Percentiles rank a stretch among this genome's conserved stretches.
Evolutionary conservation across 2,113 vertebrate species (phyloP).

Genomic region (Cariama cristata): DNA sequence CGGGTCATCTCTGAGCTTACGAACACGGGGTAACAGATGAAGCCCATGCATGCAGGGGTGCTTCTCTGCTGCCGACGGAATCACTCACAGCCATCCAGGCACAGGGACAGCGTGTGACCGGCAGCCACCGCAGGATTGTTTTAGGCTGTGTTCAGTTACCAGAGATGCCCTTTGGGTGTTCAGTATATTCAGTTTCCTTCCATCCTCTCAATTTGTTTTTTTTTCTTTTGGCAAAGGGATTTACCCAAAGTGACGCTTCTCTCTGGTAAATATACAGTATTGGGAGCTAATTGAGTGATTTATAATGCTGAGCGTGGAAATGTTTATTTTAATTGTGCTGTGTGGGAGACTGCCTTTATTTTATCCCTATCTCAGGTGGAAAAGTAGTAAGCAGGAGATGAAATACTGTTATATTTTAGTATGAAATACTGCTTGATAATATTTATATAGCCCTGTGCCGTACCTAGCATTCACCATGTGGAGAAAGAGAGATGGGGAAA

Average conservation of each 20-base stretch:
- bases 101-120: neutral
- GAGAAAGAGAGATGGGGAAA: neutral
- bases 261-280: neutral
- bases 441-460: neutral
- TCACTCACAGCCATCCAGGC: neutral
- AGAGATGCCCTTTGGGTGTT: neutral
- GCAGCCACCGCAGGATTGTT: neutral
- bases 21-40: accelerated
- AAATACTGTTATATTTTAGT: neutral
- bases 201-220: neutral
- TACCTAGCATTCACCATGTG: neutral
- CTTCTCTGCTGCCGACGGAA: neutral
- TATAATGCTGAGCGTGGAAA: neutral
- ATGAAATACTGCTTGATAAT: neutral
- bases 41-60: accelerated
- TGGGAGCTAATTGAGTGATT: neutral
- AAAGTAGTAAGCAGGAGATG: neutral
- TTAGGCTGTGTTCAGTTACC: neutral
- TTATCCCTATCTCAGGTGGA: neutral
- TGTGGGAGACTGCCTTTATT: neutral
- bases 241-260: neutral
- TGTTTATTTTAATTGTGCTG: neutral
- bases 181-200: neutral
- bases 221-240: neutral
- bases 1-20: neutral